Evolutionary conservation across 2,888 invertebrate genomes (phyloP).

Genomic region (Pristionchus exspectatus): DNA sequence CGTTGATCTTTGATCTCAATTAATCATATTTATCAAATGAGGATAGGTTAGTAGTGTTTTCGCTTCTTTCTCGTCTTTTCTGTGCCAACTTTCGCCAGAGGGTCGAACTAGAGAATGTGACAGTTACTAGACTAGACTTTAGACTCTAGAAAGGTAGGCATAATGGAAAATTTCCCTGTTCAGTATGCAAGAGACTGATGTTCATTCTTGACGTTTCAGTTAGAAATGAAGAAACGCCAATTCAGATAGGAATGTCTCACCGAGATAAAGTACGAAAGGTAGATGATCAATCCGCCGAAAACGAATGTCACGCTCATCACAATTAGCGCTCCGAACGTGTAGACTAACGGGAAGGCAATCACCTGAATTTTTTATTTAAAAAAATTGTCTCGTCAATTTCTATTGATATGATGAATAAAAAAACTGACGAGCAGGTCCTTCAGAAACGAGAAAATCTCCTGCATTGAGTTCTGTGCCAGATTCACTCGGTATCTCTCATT

Average conservation of each 20-base stretch:
- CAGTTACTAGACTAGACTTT: not conserved
- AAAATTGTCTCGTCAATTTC: too few species aligned
- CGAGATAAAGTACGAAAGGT: slow-evolving; percentile 63
- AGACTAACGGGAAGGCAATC: slow-evolving; percentile 63
- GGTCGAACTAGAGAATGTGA: not conserved
- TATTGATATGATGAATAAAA: not conserved
- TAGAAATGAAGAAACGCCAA: not conserved
- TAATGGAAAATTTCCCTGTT: too few species aligned
- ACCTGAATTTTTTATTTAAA: slow-evolving; percentile 60
- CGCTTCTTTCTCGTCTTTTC: not conserved
- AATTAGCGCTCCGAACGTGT: slow-evolving; percentile 65
- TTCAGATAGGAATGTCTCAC: slow-evolving; percentile 14
- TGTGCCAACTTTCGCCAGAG: not conserved
- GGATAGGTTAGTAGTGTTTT: not conserved
- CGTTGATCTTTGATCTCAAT: slow-evolving; percentile 12
- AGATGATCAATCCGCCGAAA: slow-evolving; percentile 62
- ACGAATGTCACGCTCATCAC: slow-evolving; percentile 65
- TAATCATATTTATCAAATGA: not conserved
- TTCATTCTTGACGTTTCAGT: not conserved
- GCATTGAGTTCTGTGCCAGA: slow-evolving; percentile 67
- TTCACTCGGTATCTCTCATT: slow-evolving; percentile 66
- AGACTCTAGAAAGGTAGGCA: too few species aligned
- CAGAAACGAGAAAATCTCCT: slow-evolving; percentile 70
- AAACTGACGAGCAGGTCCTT: slow-evolving; percentile 67
- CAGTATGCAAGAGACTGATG: not conserved